Conservation (phyloP, 2,113 vertebrate genomes). For the Esox niger region DNA sequence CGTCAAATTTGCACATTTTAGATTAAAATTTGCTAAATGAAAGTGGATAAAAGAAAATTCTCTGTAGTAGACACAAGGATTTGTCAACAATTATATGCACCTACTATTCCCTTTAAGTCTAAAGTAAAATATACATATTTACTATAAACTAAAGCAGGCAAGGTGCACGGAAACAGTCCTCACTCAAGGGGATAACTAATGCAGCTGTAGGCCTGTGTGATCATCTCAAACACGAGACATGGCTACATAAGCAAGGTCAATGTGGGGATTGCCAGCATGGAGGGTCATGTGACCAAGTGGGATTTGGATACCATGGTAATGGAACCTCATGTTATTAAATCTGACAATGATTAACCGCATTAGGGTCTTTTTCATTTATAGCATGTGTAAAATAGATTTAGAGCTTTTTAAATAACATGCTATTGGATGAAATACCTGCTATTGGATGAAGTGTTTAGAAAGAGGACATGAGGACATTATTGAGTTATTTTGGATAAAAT, state of each 20-base stretch:
- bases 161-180: slow-evolving; percentile 30
- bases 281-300: slow-evolving; percentile 65
- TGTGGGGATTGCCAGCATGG: slow-evolving; percentile 45
- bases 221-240: slow-evolving; percentile 62
- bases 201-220: slow-evolving; percentile 67
- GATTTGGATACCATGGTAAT: slow-evolving; percentile 62
- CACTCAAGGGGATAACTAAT: slow-evolving; percentile 48
- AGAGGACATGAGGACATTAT: slow-evolving; percentile 29
- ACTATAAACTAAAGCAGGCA: slow-evolving; percentile 62
- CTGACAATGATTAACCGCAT: slow-evolving; percentile 64
- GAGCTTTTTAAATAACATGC: background rate
- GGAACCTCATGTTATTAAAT: slow-evolving; percentile 59
- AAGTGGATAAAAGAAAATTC: too few relatives aligned
- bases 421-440: slow-evolving; percentile 6
- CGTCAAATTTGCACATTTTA: too few relatives aligned
- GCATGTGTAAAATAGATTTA: background rate
- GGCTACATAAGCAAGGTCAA: slow-evolving; percentile 66
- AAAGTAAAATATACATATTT: too few relatives aligned
- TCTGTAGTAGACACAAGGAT: too few relatives aligned
- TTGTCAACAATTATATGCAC: too few relatives aligned
- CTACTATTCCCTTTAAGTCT: too few relatives aligned
- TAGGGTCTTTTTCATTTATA: slow-evolving; percentile 46
- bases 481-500: slow-evolving; percentile 48
- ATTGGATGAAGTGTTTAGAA: slow-evolving; percentile 25
- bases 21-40: too few relatives aligned